Evolutionary conservation across 1,140 invertebrate species (phyloP).

Genomic region (Heliothis subflexa): DNA sequence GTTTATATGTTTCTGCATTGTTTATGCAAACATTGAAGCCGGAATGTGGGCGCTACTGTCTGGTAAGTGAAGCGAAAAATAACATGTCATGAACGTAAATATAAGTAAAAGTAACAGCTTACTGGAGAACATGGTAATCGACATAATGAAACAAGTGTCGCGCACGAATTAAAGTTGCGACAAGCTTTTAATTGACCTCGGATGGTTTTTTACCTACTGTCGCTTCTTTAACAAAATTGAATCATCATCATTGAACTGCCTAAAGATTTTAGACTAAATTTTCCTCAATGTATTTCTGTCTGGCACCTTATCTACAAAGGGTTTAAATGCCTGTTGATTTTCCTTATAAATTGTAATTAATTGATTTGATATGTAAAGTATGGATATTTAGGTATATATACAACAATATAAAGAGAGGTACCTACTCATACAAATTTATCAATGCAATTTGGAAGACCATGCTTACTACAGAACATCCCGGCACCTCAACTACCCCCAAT

Average conservation of each 20-base stretch:
- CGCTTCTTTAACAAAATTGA: background rate
- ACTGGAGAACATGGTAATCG: background rate
- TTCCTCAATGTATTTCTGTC: background rate
- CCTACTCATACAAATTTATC: no score
- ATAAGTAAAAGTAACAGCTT: background rate
- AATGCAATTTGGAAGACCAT: no score
- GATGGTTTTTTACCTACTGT: background rate
- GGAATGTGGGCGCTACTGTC: conserved; percentile 81
- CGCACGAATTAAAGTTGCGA: background rate
- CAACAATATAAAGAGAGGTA: no score
- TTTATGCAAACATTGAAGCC: conserved; percentile 80
- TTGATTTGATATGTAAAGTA: background rate
- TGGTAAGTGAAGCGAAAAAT: conserved; percentile 61
- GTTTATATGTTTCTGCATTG: conserved; percentile 81
- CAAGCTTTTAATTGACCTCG: background rate
- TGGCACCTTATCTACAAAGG: background rate
- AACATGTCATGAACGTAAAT: background rate
- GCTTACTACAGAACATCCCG: no score
- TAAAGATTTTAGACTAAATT: background rate
- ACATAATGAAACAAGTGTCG: background rate
- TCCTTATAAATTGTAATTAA: background rate
- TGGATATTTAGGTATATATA: no score
- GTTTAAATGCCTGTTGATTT: background rate
- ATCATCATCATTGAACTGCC: background rate
- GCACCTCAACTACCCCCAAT: no score